Evolutionary conservation across 2,888 invertebrate genomes (phyloP).

Genomic region (Brachypterus glaber): DNA sequence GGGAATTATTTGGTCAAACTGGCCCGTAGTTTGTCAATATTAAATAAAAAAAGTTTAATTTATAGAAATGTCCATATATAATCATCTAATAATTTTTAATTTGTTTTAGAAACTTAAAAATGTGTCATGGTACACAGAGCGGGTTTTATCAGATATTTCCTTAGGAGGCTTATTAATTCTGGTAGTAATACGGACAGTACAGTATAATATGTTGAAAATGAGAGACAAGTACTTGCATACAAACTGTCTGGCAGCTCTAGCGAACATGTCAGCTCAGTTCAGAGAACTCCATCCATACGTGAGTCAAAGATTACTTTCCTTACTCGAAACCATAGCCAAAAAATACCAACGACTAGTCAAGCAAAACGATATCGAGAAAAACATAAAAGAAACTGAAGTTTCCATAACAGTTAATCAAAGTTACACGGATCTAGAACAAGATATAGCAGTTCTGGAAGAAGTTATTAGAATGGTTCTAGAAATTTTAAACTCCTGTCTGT

Average conservation of each 20-base stretch:
- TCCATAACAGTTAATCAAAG: conserved; percentile 28
- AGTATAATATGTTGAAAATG: conserved; percentile 95
- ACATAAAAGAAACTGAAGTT: conserved; percentile 24
- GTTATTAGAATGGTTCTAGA: conserved; percentile 94
- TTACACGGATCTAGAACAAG: conserved; percentile 55
- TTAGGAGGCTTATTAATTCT: conserved; percentile 88
- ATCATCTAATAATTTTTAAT: neutral
- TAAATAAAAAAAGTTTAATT: conserved; percentile 3
- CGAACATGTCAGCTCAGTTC: conserved; percentile 96
- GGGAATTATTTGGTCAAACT: too few species aligned
- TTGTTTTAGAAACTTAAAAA: conserved; percentile 68
- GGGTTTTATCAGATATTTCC: conserved; percentile 83
- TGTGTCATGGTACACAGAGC: conserved; percentile 88
- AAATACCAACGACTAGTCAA: conserved; percentile 61
- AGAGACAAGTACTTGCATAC: conserved; percentile 96
- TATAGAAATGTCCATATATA: conserved; percentile 4
- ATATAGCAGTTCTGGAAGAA: conserved; percentile 87
- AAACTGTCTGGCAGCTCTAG: conserved; percentile 94
- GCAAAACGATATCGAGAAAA: conserved; percentile 23
- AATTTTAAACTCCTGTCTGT: conserved; percentile 91
- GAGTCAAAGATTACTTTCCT: conserved; percentile 83
- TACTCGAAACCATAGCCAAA: conserved; percentile 86
- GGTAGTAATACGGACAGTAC: conserved; percentile 92
- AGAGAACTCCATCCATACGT: conserved; percentile 90
- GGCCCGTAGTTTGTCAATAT: too few species aligned